A percentile compares a stretch with the other conserved stretches of the same genome.
These are phyloP conservation scores for Galemys pyrenaicus DNA, from an alignment of 2,113 vertebrate genomes.

Conservation along the genomic window DNA sequence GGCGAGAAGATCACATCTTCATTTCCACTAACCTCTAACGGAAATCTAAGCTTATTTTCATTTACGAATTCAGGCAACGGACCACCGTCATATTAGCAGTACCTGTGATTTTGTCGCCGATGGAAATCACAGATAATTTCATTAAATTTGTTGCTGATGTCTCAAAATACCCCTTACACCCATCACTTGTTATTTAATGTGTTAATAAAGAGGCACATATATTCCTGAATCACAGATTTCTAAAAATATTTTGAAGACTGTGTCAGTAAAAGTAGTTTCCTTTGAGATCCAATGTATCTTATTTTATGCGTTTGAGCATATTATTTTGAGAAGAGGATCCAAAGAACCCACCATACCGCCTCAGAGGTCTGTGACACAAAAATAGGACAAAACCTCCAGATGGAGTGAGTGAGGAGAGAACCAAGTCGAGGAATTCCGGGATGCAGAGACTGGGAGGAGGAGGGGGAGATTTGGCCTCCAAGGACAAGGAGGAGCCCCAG, in stretches of 20 bases:
- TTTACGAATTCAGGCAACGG: neutral
- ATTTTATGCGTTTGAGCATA: slow-evolving; percentile 13
- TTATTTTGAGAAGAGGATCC: neutral
- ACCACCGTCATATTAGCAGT: neutral
- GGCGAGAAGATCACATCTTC: neutral
- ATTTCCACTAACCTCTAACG: neutral
- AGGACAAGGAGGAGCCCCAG: neutral
- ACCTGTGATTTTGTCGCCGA: slow-evolving; percentile 41
- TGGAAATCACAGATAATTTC: slow-evolving; percentile 62
- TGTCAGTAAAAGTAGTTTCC: slow-evolving; percentile 58
- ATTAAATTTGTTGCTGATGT: slow-evolving; percentile 48
- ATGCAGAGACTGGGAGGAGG: neutral
- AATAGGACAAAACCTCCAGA: neutral
- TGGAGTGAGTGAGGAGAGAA: neutral
- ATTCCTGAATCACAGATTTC: slow-evolving; percentile 64
- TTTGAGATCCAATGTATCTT: slow-evolving; percentile 23
- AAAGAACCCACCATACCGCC: neutral
- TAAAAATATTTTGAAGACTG: slow-evolving; percentile 68
- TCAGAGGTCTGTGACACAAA: neutral
- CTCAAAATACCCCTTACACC: slow-evolving; percentile 69
- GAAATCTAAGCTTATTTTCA: neutral
- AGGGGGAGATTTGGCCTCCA: accelerated
- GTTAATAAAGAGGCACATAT: slow-evolving; percentile 60
- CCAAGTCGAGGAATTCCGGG: neutral
- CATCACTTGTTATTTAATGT: slow-evolving; percentile 58